Evolutionary conservation across 2,797 vertebrate genomes (phyloP).

Genomic region (Tokudaia tokunoshimensis): DNA sequence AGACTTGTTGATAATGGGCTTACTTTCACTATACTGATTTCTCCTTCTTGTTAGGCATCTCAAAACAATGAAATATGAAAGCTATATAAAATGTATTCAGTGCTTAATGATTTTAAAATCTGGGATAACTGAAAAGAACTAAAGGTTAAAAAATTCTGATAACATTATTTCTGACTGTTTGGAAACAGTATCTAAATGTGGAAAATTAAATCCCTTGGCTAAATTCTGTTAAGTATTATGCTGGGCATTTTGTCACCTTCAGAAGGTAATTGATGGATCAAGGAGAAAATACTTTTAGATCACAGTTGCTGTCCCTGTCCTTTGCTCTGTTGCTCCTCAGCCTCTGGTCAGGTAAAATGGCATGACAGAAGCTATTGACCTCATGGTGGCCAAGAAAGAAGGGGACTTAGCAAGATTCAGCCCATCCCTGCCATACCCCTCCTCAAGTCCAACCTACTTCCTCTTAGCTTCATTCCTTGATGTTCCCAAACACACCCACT

Average conservation of each 20-base stretch:
- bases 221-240: not conserved
- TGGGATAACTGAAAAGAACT: conserved; percentile 23
- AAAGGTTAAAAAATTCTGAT: conserved; percentile 53
- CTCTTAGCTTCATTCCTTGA: not conserved
- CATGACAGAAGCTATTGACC: not conserved
- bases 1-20: conserved; percentile 36
- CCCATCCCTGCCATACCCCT: not conserved
- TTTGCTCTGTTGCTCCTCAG: not conserved
- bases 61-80: conserved; percentile 53
- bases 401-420: not conserved
- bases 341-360: not conserved
- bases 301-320: not conserved
- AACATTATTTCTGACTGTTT: conserved; percentile 49
- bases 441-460: not conserved
- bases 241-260: not conserved
- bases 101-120: conserved; percentile 56
- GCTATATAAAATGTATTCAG: conserved; percentile 27
- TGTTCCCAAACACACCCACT: not conserved
- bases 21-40: conserved; percentile 31
- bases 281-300: not conserved
- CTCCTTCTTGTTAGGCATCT: not conserved
- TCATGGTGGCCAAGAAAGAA: not conserved
- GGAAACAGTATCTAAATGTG: not conserved
- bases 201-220: conserved; percentile 28
- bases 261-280: not conserved